These are phyloP conservation scores for Bedellia somnulentella DNA, from an alignment of 2,888 invertebrate genomes.

Conservation along the genomic window DNA sequence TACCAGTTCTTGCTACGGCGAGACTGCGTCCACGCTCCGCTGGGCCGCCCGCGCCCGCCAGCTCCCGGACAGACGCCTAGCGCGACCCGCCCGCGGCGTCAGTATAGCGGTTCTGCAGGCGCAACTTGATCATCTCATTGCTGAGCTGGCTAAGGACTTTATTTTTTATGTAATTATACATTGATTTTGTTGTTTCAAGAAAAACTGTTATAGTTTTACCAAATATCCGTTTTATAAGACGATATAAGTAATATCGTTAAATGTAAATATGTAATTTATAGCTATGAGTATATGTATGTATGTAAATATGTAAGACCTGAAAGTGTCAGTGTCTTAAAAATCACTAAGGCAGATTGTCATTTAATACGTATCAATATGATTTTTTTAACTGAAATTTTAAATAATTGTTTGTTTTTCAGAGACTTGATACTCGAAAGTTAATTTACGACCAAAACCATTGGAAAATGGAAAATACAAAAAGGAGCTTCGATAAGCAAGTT, in stretches of 20 bases:
- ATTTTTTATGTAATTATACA: no score
- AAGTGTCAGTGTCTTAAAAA: no score
- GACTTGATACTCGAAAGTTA: conserved; percentile 33
- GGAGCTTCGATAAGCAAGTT: no score
- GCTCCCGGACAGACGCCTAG: conserved; percentile 36
- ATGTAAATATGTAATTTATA: no score
- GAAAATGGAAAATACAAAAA: conserved; percentile 15
- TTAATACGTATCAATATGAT: no score
- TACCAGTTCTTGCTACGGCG: conserved; percentile 73
- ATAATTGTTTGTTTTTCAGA: conserved; percentile 17
- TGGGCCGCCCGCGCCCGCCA: conserved; percentile 78
- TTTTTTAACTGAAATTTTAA: no score
- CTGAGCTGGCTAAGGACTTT: conserved; percentile 31
- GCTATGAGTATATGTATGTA: no score
- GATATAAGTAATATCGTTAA: no score
- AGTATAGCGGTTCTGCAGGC: conserved; percentile 24
- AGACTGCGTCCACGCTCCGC: conserved; percentile 79
- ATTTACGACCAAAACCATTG: conserved; percentile 33
- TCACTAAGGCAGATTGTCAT: no score
- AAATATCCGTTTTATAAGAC: neutral
- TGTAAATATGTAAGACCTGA: no score
- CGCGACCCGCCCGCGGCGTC: conserved; percentile 9
- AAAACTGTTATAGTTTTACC: neutral
- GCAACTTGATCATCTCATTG: conserved; percentile 39
- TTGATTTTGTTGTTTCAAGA: no score